Evolutionary conservation across 2,113 vertebrate genomes (phyloP).

Genomic region (Laticauda laticaudata): DNA sequence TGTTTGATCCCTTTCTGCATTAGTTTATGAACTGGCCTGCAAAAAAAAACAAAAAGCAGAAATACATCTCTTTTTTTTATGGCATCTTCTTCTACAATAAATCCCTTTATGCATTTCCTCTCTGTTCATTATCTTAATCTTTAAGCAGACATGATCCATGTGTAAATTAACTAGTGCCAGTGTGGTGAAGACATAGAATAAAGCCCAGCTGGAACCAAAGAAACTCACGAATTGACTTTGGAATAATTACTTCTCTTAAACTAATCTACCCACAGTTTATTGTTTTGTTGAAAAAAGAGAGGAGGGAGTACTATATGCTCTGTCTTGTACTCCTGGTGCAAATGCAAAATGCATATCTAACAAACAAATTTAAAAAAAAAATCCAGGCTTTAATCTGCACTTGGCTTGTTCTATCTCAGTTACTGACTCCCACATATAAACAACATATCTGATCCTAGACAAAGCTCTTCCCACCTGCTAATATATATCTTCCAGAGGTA

Average conservation of each 20-base stretch:
- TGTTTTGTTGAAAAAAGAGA: neutral
- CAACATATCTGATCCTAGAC: neutral
- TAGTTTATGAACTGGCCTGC: neutral
- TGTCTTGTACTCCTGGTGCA: neutral
- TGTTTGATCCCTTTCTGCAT: neutral
- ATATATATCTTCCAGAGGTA: neutral
- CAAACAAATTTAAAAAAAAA: neutral
- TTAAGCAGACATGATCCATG: neutral
- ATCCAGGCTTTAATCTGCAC: neutral
- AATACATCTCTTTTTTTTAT: neutral
- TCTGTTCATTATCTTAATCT: neutral
- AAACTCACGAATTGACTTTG: neutral
- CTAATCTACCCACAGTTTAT: neutral
- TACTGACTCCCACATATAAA: neutral
- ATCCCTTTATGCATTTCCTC: neutral
- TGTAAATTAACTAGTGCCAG: neutral
- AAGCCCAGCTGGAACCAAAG: neutral
- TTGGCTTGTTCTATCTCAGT: neutral
- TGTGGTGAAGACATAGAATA: neutral
- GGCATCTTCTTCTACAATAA: neutral
- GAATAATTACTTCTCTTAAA: neutral
- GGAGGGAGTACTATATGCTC: neutral
- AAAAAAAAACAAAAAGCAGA: neutral
- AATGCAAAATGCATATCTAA: neutral
- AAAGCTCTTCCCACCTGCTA: neutral